A percentile compares a stretch with the other conserved stretches of the same genome.
Conservation (phyloP, 2,113 vertebrate genomes). For the Tychaedon coryphoeus region DNA sequence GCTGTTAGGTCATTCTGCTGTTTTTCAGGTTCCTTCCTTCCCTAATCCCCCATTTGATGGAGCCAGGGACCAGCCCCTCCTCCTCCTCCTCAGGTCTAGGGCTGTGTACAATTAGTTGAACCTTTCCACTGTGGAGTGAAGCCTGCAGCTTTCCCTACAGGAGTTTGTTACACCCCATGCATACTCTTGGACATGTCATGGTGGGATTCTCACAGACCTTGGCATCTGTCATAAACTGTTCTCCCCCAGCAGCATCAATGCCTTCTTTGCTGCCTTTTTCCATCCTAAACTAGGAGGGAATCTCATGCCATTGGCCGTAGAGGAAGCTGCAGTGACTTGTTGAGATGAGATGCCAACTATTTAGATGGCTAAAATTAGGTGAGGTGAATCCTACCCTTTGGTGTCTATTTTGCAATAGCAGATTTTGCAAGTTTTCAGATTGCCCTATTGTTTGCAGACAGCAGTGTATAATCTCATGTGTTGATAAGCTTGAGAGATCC, state of each 20-base stretch:
- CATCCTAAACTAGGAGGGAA: neutral
- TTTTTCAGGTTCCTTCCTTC: neutral
- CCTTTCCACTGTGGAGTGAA: neutral
- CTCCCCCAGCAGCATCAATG: neutral
- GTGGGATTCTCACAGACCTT: neutral
- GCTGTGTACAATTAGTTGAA: neutral
- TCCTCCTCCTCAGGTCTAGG: neutral
- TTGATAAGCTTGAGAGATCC: neutral
- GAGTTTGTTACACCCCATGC: fast-evolving
- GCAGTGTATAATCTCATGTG: neutral
- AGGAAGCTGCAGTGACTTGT: neutral
- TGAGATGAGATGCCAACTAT: neutral
- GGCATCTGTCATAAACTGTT: neutral
- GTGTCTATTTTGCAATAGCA: neutral
- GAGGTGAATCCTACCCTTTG: neutral
- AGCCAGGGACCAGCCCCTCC: neutral
- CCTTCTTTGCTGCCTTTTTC: neutral
- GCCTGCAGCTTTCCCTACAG: neutral
- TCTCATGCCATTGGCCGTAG: neutral
- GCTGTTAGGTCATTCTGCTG: neutral
- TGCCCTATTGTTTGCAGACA: neutral
- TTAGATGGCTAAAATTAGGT: neutral
- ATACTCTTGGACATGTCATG: neutral
- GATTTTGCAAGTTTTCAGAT: neutral
- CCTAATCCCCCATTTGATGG: neutral